Base-by-base conservation (phyloP, 1,140 invertebrate species). In the Euura lappo region DNA sequence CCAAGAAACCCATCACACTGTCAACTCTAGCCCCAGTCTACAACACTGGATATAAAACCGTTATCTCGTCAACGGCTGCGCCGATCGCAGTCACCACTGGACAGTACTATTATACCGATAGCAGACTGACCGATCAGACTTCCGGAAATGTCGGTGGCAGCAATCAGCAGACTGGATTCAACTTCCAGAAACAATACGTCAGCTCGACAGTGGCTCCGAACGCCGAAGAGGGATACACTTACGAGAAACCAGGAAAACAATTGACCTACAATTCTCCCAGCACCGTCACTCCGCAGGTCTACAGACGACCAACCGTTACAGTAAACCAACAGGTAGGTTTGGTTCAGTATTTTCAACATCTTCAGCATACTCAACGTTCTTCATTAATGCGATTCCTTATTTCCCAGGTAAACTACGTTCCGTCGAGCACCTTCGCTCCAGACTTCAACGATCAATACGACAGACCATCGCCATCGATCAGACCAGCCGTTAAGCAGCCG, bases 81-180 rank as follows among this genome's bases (percentile, higher is more conserved):
- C 79, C 79, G 13, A 65, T 76, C 0, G 69, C 71, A 2, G 13
- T 77, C 6, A 78, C 45, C 4, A 78, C 76, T 28, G 45, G 74
- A n/a, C 70, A 46, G 70, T n/a, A 60, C 10, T 78, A 72, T 42
- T 65, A 45, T 3, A 75, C 79, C 69, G 68, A 71, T n/a, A 65
- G 67, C 2, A 68, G 73, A 51, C n/a, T 10, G 11, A 75, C 69
- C 44, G 72, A 70, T 46, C 70, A 76, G 8, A 75, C 81, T 51
- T 78, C 79, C 11, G 70, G 74, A 64, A 82, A 80, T 71, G 79
- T 80, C 66, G 81, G 78, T 47, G 76, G 85, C 45, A 76, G 79
- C 4, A 82, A 83, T 44, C 81, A 83, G 74, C 75, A 65, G 47
- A 74, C 66, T 44, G 74, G 71, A 11, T 77, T 65, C 8, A 28